Base-by-base conservation (phyloP, 2,797 vertebrate species). In the Aselliscus stoliczkanus region DNA sequence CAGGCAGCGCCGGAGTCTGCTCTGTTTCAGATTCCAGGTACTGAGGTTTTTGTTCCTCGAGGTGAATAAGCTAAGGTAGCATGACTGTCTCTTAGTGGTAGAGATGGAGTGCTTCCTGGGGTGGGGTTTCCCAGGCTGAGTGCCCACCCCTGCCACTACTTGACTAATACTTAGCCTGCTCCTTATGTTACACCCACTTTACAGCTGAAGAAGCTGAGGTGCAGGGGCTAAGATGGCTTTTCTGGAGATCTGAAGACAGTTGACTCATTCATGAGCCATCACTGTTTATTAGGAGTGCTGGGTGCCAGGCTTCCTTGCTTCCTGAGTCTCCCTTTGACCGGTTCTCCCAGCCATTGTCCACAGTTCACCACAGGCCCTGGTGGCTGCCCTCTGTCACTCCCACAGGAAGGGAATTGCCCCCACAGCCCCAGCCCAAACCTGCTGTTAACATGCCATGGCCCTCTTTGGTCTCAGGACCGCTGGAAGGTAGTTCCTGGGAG, bases 391-490 rank as follows among this genome's bases (percentile, higher is more conserved):
- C 21, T 0, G 8, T 29, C 15, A 6, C 25, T n/a, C 23, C n/a
- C 52, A 5, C 34, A 11, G 64, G 58, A 87, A 13, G 37, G 37
- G 12, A 18, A 37, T 11, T 9, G 31, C 31, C n/a, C 25, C 42
- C 12, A 0, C 0, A 6, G 0, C 7, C 25, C 29, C 31, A 23
- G n/a, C 58, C 42, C 12, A 1, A n/a, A 50, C 37, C 65, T 29
- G 23, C 52, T 4, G 2, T 25, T 34, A 47, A 27, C 12, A 27
- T 5, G 52, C 37, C 6, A 1, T 25, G 31, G 44, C 21, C 47
- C 62, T 50, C 60, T 39, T 18, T 44, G 70, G 44, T 69, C 34
- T 86, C 37, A 0, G 44, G 25, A 20, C 70, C 87, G 58, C 42
- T 4, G 37, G 58, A 7, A 1, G 13, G n/a, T 2, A 12, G 4